phyloP scores from a whole-genome alignment of 2,113 vertebrate genomes.

The Paracanthobrama guichenoti region DNA sequence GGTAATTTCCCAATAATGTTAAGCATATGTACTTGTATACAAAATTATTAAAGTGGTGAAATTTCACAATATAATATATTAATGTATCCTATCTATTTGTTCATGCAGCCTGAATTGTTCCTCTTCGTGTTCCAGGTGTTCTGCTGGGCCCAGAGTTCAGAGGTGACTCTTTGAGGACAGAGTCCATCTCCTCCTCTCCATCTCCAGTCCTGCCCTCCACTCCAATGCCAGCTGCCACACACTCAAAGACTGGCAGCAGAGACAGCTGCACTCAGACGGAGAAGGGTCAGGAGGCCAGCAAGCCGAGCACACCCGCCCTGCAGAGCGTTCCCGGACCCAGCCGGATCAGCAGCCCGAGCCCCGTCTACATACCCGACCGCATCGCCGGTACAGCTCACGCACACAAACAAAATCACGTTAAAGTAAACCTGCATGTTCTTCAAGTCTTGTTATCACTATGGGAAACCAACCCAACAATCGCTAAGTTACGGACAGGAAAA shows the following conservation, averaged over 20 bases:
- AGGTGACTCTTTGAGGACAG: constrained; percentile 82
- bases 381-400: constrained; percentile 65
- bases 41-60: too few species aligned
- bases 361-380: constrained; percentile 77
- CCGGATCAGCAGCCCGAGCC: constrained; percentile 75
- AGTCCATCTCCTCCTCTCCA: constrained; percentile 90
- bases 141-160: constrained; percentile 92
- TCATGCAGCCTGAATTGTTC: not conserved
- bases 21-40: too few species aligned
- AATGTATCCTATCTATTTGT: not conserved
- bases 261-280: constrained; percentile 97
- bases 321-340: constrained; percentile 70
- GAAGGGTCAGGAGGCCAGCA: constrained; percentile 79
- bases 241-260: constrained; percentile 93
- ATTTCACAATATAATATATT: not conserved
- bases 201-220: constrained; percentile 91
- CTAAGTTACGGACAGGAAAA: not conserved
- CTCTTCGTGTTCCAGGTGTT: constrained; percentile 75
- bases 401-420: not conserved
- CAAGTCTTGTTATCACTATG: not conserved
- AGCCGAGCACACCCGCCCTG: constrained; percentile 72
- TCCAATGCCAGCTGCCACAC: constrained; percentile 78
- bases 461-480: not conserved
- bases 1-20: too few species aligned
- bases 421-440: not conserved